Percentiles rank a stretch among this genome's conserved stretches.
These are phyloP conservation scores for Stictocephala bisonia DNA, from an alignment of 2,888 invertebrate genomes.

Conservation along the genomic window DNA sequence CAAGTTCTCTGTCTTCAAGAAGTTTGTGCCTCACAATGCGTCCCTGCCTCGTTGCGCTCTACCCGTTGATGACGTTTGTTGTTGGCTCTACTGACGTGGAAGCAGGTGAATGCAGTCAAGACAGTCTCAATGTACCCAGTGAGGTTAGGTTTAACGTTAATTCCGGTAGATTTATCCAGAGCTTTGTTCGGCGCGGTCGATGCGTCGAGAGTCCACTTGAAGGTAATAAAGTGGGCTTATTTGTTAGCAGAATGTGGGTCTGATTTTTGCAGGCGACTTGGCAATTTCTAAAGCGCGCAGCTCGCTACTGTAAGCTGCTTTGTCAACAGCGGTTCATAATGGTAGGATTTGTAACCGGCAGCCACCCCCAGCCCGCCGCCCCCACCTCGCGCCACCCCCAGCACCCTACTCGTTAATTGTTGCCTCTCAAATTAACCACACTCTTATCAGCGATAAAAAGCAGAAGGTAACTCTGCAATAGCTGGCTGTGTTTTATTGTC, in stretches of 20 bases:
- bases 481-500: too few species aligned
- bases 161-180: conserved; percentile 15
- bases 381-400: neutral
- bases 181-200: neutral
- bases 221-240: conserved; percentile 53
- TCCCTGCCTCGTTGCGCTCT: too few species aligned
- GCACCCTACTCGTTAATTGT: conserved; percentile 32
- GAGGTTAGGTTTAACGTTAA: conserved; percentile 13
- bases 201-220: conserved; percentile 11
- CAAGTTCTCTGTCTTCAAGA: too few species aligned
- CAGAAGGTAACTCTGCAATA: conserved; percentile 23
- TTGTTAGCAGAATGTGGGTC: conserved; percentile 57
- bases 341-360: conserved; percentile 50
- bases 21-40: too few species aligned
- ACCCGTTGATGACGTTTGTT: too few species aligned
- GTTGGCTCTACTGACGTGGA: too few species aligned
- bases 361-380: neutral
- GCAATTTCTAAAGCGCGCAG: conserved; percentile 48
- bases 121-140: too few species aligned
- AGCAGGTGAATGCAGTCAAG: too few species aligned
- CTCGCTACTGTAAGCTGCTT: conserved; percentile 49
- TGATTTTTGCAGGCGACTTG: conserved; percentile 50
- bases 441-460: conserved; percentile 35
- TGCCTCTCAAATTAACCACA: conserved; percentile 23
- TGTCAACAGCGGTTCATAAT: conserved; percentile 54